Evolutionary conservation across 2,888 invertebrate genomes (phyloP).

Genomic region (Malthinus flaveolus): DNA sequence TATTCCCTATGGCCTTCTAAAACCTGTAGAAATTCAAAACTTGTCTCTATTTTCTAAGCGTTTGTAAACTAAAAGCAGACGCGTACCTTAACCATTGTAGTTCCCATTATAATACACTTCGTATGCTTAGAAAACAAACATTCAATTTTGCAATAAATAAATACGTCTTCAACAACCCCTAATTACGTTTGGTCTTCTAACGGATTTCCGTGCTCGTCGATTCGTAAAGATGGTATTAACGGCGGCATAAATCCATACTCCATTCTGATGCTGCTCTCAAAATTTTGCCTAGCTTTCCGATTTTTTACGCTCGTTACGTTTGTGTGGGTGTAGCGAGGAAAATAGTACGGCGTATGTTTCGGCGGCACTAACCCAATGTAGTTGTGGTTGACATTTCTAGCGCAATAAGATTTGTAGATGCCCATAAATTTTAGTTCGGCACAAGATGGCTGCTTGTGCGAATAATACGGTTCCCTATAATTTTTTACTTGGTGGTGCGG

Average conservation of each 20-base stretch:
- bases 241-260: slow-evolving; percentile 86
- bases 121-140: too few relatives aligned
- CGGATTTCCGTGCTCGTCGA: slow-evolving; percentile 73
- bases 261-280: slow-evolving; percentile 69
- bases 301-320: not conserved
- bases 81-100: too few relatives aligned
- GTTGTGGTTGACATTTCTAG: slow-evolving; percentile 21
- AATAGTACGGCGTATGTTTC: slow-evolving; percentile 21
- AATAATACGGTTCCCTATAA: slow-evolving; percentile 19
- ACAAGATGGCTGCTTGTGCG: slow-evolving; percentile 7
- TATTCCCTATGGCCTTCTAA: too few relatives aligned
- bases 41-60: too few relatives aligned
- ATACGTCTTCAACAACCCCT: not conserved
- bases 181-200: slow-evolving; percentile 50
- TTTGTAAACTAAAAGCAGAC: too few relatives aligned
- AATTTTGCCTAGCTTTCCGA: slow-evolving; percentile 49
- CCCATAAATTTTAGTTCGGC: slow-evolving; percentile 11
- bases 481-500: not conserved
- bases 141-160: too few relatives aligned
- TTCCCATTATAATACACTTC: too few relatives aligned
- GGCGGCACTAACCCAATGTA: slow-evolving; percentile 29
- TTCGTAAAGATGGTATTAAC: slow-evolving; percentile 76
- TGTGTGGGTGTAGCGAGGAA: slow-evolving; percentile 19
- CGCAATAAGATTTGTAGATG: slow-evolving; percentile 12
- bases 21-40: too few relatives aligned